These are phyloP conservation scores for Antigone vipio DNA, from an alignment of 2,113 vertebrate genomes.

Conservation along the genomic window DNA sequence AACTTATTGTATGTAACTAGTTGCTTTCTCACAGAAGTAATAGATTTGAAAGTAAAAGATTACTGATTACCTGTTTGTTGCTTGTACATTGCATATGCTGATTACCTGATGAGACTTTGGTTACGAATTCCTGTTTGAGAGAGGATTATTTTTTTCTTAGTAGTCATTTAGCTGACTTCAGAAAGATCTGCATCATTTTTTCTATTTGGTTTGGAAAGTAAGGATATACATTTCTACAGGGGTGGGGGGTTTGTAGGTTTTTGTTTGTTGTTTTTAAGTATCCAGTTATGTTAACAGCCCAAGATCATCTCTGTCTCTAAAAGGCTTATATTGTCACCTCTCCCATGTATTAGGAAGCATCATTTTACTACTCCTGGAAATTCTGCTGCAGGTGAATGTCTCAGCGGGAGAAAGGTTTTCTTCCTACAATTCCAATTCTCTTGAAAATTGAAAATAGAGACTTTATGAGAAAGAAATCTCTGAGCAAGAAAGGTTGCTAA, in stretches of 20 bases:
- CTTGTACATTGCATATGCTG: background rate
- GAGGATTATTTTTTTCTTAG: background rate
- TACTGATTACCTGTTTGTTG: background rate
- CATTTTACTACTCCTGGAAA: background rate
- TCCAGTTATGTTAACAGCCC: background rate
- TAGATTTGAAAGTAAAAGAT: background rate
- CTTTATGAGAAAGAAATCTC: background rate
- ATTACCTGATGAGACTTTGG: background rate
- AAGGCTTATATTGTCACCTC: background rate
- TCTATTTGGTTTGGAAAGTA: background rate
- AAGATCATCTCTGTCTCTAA: background rate
- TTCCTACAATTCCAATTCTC: background rate
- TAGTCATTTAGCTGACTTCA: background rate
- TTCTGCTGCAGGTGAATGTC: background rate
- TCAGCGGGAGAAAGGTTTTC: constrained; percentile 12
- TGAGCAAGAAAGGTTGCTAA: background rate
- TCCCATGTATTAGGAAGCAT: background rate
- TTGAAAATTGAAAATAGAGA: constrained; percentile 22
- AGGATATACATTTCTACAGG: background rate
- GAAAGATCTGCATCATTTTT: background rate
- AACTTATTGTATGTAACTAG: background rate
- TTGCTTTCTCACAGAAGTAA: background rate
- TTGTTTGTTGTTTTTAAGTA: background rate
- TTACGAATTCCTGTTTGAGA: background rate
- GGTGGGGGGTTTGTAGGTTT: background rate